phyloP scores from a whole-genome alignment of 2,888 invertebrate genomes.

The Plemyria rubiginata region DNA sequence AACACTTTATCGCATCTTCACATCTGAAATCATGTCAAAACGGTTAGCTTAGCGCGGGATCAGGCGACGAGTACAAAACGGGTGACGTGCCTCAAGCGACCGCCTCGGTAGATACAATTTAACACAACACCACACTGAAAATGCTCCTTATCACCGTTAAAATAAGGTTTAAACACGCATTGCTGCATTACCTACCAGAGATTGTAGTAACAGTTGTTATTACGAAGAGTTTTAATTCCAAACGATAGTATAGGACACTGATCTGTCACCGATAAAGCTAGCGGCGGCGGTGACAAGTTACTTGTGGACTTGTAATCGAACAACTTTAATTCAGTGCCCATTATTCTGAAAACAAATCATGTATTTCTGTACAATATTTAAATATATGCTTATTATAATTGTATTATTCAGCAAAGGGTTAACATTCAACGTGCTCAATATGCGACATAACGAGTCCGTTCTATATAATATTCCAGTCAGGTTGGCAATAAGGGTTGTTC shows the following conservation, averaged over 20 bases:
- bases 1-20: slow-evolving; percentile 52
- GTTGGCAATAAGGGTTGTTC: slow-evolving; percentile 31
- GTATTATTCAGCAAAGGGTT: not conserved
- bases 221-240: slow-evolving; percentile 76
- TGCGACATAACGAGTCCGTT: slow-evolving; percentile 3
- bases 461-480: slow-evolving; percentile 24
- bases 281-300: slow-evolving; percentile 78
- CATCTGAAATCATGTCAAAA: slow-evolving; percentile 81
- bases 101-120: slow-evolving; percentile 47
- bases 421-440: not conserved
- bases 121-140: slow-evolving; percentile 28
- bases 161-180: slow-evolving; percentile 46
- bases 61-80: slow-evolving; percentile 80
- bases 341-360: not conserved
- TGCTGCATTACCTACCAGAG: slow-evolving; percentile 43
- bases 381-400: not conserved
- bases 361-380: too few species aligned
- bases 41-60: slow-evolving; percentile 82
- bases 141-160: slow-evolving; percentile 34
- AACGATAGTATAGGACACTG: slow-evolving; percentile 75
- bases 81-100: slow-evolving; percentile 62
- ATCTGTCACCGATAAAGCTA: slow-evolving; percentile 81
- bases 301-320: slow-evolving; percentile 68
- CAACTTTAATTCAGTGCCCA: slow-evolving; percentile 46
- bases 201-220: slow-evolving; percentile 59